These are phyloP conservation scores for Saxicola maurus DNA, from an alignment of 2,797 vertebrate genomes.

Conservation along the genomic window DNA sequence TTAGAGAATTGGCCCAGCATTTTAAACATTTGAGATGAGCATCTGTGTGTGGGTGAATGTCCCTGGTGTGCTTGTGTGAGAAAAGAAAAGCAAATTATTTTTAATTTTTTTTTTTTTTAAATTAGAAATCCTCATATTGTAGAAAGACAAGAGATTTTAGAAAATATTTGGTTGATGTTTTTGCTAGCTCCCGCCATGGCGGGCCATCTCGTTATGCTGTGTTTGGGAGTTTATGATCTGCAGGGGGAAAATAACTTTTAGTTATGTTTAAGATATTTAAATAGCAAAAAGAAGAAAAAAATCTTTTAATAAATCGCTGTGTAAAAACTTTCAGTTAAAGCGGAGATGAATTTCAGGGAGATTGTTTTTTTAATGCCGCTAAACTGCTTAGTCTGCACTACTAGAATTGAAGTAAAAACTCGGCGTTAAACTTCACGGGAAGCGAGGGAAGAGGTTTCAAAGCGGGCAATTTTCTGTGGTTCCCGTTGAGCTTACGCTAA, in stretches of 20 bases:
- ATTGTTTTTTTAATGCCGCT: neutral
- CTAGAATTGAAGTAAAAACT: neutral
- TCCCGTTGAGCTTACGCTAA: neutral
- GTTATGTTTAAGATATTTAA: neutral
- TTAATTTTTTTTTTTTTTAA: neutral
- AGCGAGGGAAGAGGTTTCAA: neutral
- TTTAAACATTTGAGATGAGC: neutral
- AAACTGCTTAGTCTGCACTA: conserved; percentile 10
- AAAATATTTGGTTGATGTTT: neutral
- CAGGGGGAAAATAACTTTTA: neutral
- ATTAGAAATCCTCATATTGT: neutral
- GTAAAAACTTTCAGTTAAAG: neutral
- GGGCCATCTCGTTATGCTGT: neutral
- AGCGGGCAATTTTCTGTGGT: neutral
- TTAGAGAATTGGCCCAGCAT: neutral
- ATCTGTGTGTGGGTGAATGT: neutral
- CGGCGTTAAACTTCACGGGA: conserved; percentile 7
- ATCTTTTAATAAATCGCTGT: neutral
- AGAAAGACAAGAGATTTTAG: neutral
- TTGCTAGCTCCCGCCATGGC: neutral
- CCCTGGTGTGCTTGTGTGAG: neutral
- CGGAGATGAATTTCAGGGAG: neutral
- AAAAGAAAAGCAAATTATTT: neutral
- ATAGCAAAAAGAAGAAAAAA: neutral
- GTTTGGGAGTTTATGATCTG: neutral